Evolutionary conservation across 2,888 invertebrate genomes (phyloP).

Genomic region (Scrobipalpa atriplicella): DNA sequence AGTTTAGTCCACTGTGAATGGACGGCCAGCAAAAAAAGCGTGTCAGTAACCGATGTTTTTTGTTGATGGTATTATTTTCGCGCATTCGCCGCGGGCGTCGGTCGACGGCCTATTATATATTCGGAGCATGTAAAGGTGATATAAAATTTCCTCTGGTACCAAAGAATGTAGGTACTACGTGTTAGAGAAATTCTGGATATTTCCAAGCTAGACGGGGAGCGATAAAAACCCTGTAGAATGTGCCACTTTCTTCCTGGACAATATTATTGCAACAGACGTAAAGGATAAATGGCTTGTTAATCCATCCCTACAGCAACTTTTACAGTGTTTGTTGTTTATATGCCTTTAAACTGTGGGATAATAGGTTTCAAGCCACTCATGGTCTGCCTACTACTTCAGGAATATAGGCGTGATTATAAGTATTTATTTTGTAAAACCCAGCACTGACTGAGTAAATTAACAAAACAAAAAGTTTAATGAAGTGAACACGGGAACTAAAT

Average conservation of each 20-base stretch:
- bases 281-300: too few relatives aligned
- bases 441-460: neutral
- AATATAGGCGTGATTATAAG: neutral
- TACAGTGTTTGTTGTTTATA: too few relatives aligned
- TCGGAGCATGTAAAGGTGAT: neutral
- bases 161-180: neutral
- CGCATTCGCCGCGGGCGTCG: neutral
- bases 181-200: neutral
- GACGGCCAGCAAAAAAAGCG: conserved; percentile 16
- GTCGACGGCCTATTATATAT: neutral
- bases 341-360: too few relatives aligned
- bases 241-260: too few relatives aligned
- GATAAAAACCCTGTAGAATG: too few relatives aligned
- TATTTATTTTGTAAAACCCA: neutral
- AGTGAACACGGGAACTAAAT: conserved; percentile 43
- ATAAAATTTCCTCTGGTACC: conserved; percentile 8
- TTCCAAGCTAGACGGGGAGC: too few relatives aligned
- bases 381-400: too few relatives aligned
- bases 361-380: too few relatives aligned
- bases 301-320: too few relatives aligned
- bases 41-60: conserved; percentile 26
- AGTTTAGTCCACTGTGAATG: conserved; percentile 9
- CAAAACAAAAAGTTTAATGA: conserved; percentile 40
- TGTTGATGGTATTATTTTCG: conserved; percentile 13
- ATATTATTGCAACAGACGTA: too few relatives aligned